These are phyloP conservation scores for Ammodytes dubius DNA, from an alignment of 2,113 vertebrate genomes.

Conservation along the genomic window DNA sequence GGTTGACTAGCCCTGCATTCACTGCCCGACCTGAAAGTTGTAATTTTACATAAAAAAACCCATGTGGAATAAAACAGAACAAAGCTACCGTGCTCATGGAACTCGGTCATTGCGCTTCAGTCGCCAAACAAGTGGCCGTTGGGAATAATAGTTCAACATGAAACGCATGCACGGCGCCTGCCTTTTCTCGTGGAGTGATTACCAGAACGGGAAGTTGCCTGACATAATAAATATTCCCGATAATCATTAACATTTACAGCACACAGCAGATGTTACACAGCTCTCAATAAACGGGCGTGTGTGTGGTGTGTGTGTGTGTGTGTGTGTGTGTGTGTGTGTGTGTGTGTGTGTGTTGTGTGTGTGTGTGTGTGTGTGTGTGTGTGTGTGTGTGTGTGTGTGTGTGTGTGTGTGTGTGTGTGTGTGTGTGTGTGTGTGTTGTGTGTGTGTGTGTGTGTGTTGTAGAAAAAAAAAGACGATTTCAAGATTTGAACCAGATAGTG, in stretches of 20 bases:
- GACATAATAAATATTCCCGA: conserved; percentile 73
- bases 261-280: conserved; percentile 69
- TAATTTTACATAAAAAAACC: conserved; percentile 42
- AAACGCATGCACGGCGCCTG: conserved; percentile 33
- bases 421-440: too few species aligned
- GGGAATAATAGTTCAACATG: conserved; percentile 30
- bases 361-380: background rate
- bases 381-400: background rate
- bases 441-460: conserved; percentile 24
- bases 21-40: conserved; percentile 45
- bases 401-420: conserved; percentile 16
- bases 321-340: conserved; percentile 4
- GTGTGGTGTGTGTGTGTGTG: background rate
- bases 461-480: conserved; percentile 56
- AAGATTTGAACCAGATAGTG: conserved; percentile 74
- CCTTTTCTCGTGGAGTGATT: conserved; percentile 31
- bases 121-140: conserved; percentile 28
- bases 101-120: background rate
- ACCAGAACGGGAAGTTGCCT: conserved; percentile 63
- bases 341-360: conserved; percentile 22
- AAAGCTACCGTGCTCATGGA: conserved; percentile 14
- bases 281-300: conserved; percentile 53
- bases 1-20: conserved; percentile 23
- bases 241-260: conserved; percentile 79
- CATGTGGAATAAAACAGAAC: conserved; percentile 19